Conservation (phyloP, 2,797 vertebrate species). For the Poeciliopsis presidionis region DNA sequence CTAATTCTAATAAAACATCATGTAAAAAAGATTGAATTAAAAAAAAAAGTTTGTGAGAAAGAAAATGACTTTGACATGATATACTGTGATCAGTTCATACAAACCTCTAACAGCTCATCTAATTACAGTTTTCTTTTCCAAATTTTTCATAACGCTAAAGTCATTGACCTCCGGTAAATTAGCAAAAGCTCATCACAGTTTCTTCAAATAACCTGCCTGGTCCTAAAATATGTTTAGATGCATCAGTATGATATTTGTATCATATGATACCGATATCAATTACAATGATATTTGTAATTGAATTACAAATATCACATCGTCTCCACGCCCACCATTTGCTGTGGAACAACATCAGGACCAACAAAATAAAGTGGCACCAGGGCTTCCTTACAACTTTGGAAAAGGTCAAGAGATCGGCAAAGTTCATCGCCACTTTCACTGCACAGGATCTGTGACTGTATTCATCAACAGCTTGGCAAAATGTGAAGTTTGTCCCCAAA, state of each 20-base stretch:
- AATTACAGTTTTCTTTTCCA: background rate
- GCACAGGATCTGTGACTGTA: background rate
- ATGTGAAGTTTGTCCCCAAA: background rate
- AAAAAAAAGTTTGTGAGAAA: background rate
- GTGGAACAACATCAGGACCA: background rate
- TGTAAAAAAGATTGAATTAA: background rate
- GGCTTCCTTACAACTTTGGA: background rate
- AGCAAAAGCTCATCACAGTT: background rate
- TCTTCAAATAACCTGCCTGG: background rate
- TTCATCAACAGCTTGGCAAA: background rate
- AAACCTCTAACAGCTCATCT: background rate
- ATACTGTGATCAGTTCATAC: background rate
- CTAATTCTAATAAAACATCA: background rate
- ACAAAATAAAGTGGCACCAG: background rate
- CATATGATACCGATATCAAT: too few species aligned
- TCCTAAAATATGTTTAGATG: background rate
- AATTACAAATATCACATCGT: background rate
- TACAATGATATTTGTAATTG: too few species aligned
- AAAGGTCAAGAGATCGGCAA: background rate
- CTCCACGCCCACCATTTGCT: too few species aligned
- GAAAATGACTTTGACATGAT: background rate
- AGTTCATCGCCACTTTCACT: background rate
- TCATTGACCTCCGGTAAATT: background rate
- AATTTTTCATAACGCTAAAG: background rate
- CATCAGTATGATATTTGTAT: too few species aligned